These are phyloP conservation scores for Takifugu flavidus DNA, from an alignment of 2,113 vertebrate species.

Conservation along the genomic window DNA sequence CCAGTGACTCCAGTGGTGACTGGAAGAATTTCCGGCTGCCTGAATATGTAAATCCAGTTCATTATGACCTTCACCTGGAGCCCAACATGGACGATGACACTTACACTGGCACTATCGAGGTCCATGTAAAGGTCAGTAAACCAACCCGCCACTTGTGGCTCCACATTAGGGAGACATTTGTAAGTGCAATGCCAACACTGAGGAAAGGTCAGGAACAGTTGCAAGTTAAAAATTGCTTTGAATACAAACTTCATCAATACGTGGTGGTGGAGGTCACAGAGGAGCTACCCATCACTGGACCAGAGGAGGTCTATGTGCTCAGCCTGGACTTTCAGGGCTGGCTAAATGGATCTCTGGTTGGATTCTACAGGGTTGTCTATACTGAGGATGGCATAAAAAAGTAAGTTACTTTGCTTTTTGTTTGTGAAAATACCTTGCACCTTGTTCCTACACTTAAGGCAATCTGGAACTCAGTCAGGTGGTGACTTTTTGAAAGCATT, in stretches of 20 bases:
- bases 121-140: conserved; percentile 70
- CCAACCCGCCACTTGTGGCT: conserved; percentile 83
- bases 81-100: conserved; percentile 79
- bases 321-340: conserved; percentile 86
- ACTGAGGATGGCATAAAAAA: conserved; percentile 73
- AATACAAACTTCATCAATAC: conserved; percentile 81
- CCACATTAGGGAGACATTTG: conserved; percentile 84
- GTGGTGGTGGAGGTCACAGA: conserved; percentile 80
- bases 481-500: too few relatives aligned
- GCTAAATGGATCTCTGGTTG: conserved; percentile 90
- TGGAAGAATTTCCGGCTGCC: conserved; percentile 89
- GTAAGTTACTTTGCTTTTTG: conserved; percentile 74
- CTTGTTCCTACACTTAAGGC: too few relatives aligned
- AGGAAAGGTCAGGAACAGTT: conserved; percentile 32
- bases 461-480: too few relatives aligned
- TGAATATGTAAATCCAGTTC: conserved; percentile 75
- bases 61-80: conserved; percentile 86
- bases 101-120: conserved; percentile 81
- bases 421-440: not conserved
- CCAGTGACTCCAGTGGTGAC: conserved; percentile 68
- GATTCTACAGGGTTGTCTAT: conserved; percentile 93
- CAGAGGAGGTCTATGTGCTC: conserved; percentile 72
- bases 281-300: conserved; percentile 38
- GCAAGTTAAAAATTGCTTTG: conserved; percentile 79
- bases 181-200: conserved; percentile 77